A percentile compares a stretch with the other conserved stretches of the same genome.
Evolutionary conservation across 1,140 invertebrate genomes (phyloP).

Genomic region (Philotrypesis tridentata): DNA sequence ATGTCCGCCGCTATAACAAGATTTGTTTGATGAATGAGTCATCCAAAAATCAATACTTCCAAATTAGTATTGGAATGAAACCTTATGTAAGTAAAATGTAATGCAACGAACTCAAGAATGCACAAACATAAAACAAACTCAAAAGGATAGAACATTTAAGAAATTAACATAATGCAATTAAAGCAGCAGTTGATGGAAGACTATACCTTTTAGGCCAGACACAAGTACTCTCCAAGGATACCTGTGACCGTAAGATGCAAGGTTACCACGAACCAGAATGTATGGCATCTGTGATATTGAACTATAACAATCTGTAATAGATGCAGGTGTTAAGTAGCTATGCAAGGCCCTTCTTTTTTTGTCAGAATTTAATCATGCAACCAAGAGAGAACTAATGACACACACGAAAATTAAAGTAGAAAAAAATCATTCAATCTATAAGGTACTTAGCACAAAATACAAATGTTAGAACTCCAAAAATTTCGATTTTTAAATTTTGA

Average conservation of each 20-base stretch:
- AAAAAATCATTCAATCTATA: neutral
- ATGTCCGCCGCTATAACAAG: conserved; percentile 82
- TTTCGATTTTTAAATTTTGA: neutral
- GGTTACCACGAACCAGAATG: conserved; percentile 89
- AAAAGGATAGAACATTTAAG: conserved; percentile 37
- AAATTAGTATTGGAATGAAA: neutral
- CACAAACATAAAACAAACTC: conserved; percentile 35
- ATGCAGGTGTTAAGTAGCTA: conserved; percentile 33
- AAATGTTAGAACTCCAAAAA: neutral
- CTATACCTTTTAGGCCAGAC: conserved; percentile 85
- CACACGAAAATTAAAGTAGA: neutral
- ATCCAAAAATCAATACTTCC: neutral
- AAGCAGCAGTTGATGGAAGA: neutral
- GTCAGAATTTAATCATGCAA: neutral
- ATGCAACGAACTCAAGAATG: conserved; percentile 6
- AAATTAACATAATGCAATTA: conserved; percentile 30
- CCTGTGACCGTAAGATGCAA: conserved; percentile 87
- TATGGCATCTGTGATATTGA: conserved; percentile 81
- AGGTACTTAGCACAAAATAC: neutral
- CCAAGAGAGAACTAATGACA: neutral
- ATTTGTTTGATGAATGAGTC: conserved; percentile 7
- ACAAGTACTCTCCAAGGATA: conserved; percentile 89
- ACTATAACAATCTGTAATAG: conserved; percentile 55
- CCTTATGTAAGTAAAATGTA: conserved; percentile 25
- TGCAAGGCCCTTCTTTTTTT: conserved; percentile 11